phyloP scores from a whole-genome alignment of 2,113 vertebrate species.

The Vulpes ferrilata region DNA sequence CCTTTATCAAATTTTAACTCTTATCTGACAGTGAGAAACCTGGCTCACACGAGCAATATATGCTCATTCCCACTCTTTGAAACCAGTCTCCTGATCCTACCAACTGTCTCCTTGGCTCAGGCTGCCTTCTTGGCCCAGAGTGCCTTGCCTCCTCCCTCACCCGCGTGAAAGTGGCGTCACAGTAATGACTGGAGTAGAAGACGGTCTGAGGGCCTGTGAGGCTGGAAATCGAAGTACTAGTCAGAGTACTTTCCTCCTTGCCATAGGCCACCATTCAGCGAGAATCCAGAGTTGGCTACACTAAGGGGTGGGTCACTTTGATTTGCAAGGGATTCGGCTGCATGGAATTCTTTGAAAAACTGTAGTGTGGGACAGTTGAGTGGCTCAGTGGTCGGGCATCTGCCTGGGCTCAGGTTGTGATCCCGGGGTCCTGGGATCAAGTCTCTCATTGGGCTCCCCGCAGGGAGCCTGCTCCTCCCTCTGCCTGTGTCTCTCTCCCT shows the following conservation, averaged over 20 bases:
- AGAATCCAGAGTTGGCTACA: background rate
- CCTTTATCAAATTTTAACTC: background rate
- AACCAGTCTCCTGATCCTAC: background rate
- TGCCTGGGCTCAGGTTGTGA: too few species aligned
- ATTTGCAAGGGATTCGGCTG: background rate
- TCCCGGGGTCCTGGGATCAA: too few species aligned
- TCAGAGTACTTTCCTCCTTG: background rate
- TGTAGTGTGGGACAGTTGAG: too few species aligned
- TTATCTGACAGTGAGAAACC: background rate
- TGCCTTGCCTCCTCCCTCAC: background rate
- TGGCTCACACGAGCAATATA: background rate
- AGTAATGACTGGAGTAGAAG: rapidly evolving
- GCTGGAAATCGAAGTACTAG: rapidly evolving
- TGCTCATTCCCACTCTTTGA: background rate
- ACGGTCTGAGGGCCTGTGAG: too few species aligned
- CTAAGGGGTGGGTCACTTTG: background rate
- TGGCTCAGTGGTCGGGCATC: too few species aligned
- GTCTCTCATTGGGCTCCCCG: too few species aligned
- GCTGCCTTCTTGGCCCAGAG: background rate
- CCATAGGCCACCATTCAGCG: rapidly evolving
- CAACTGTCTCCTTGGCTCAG: background rate
- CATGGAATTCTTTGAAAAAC: background rate
- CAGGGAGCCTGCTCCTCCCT: too few species aligned
- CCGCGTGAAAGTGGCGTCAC: background rate
- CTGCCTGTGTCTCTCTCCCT: too few species aligned